A percentile compares a stretch with the other conserved stretches of the same genome.
Conservation (phyloP, 1,140 invertebrate species). For the Sesamia nonagrioides region DNA sequence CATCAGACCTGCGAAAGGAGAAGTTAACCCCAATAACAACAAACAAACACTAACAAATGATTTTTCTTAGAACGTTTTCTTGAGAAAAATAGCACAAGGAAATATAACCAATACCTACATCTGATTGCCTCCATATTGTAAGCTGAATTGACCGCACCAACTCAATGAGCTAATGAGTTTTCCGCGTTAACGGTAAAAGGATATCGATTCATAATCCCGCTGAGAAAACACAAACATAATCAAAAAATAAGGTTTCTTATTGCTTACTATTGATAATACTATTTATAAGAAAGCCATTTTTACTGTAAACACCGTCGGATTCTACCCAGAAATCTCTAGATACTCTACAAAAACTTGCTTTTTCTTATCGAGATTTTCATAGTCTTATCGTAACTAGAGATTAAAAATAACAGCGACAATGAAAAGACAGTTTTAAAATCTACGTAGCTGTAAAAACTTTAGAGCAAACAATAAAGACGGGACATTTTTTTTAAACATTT, state of each 20-base stretch:
- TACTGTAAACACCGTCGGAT: neutral
- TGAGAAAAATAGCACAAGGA: neutral
- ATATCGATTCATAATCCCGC: constrained; percentile 56
- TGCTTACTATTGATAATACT: constrained; percentile 8
- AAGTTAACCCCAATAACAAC: no score
- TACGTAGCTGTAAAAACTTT: neutral
- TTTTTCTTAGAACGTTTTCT: neutral
- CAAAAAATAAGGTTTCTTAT: constrained; percentile 38
- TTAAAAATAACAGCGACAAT: neutral
- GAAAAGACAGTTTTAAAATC: neutral
- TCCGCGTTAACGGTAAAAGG: constrained; percentile 62
- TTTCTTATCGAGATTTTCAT: constrained; percentile 6
- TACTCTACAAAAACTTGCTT: neutral
- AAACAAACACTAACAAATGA: no score
- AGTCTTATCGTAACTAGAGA: neutral
- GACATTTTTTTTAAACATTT: no score
- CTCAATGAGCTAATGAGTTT: constrained; percentile 68
- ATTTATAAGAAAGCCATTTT: constrained; percentile 13
- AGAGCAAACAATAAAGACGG: neutral
- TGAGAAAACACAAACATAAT: constrained; percentile 43
- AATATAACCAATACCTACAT: constrained; percentile 17
- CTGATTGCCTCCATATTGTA: constrained; percentile 48
- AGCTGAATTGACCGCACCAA: constrained; percentile 55
- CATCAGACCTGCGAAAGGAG: no score
- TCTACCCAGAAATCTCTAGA: neutral